A percentile compares a stretch with the other conserved stretches of the same genome.
Evolutionary conservation across 2,113 vertebrate species (phyloP).

Genomic region (Brachyhypopomus occidentalis): DNA sequence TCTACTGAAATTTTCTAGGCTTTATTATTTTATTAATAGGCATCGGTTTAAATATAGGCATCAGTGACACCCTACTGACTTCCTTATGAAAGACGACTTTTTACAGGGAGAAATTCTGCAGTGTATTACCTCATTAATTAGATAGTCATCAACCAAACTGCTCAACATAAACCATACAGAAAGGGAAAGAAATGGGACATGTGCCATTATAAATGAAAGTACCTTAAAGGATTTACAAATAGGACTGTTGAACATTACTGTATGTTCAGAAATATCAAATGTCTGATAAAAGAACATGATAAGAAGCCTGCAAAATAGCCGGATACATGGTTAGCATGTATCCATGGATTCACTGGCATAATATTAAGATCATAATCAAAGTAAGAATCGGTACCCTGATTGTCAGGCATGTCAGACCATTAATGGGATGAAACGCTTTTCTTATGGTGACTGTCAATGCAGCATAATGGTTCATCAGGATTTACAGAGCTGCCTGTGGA

Average conservation of each 20-base stretch:
- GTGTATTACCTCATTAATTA: neutral
- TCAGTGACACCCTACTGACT: neutral
- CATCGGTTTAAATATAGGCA: neutral
- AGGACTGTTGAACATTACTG: neutral
- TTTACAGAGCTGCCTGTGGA: conserved; percentile 15
- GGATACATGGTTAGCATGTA: neutral
- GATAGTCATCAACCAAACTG: neutral
- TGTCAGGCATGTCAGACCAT: conserved; percentile 20
- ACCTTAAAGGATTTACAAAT: neutral
- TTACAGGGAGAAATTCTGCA: neutral
- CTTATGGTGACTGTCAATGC: neutral
- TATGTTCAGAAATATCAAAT: neutral
- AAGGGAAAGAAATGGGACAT: neutral
- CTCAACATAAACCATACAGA: neutral
- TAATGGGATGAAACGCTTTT: neutral
- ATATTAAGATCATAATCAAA: neutral
- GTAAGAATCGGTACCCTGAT: conserved; percentile 11
- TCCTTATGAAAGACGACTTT: neutral
- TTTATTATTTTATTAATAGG: neutral
- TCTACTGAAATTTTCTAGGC: neutral
- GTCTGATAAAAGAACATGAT: neutral
- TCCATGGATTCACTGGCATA: conserved; percentile 1
- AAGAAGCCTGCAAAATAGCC: neutral
- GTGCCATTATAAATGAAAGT: neutral
- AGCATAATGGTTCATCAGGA: conserved; percentile 7